These are phyloP conservation scores for Nothoprocta perdicaria DNA, from an alignment of 2,113 vertebrate genomes.

Conservation along the genomic window DNA sequence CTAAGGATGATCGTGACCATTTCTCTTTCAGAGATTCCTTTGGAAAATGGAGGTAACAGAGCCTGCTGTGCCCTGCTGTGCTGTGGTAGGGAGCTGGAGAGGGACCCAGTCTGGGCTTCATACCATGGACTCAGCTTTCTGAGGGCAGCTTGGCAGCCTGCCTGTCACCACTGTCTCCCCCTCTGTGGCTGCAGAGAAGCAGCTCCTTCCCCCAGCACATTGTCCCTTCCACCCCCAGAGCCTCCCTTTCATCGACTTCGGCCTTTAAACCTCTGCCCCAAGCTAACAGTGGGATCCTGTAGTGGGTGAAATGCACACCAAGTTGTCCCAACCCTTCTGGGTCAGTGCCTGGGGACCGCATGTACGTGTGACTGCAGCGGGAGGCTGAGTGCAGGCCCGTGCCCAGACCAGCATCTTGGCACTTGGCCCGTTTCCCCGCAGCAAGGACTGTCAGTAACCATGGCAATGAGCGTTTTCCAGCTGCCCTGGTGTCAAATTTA, in stretches of 20 bases:
- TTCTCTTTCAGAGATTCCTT: neutral
- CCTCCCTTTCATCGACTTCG: neutral
- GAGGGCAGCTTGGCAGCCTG: constrained; percentile 15
- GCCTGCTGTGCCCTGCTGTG: rapidly evolving
- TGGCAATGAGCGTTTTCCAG: neutral
- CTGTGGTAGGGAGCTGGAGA: neutral
- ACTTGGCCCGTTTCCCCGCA: rapidly evolving
- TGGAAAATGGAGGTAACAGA: neutral
- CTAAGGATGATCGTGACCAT: neutral
- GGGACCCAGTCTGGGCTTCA: neutral
- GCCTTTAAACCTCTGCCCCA: neutral
- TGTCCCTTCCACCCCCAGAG: neutral
- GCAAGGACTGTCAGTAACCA: neutral
- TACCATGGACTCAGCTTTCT: neutral
- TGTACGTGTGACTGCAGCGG: neutral
- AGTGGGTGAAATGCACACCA: neutral
- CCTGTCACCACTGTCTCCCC: neutral
- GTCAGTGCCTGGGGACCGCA: neutral
- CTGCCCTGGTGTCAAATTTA: neutral
- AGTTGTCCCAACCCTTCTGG: neutral
- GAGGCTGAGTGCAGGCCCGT: neutral
- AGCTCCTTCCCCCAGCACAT: neutral
- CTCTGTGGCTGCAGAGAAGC: neutral
- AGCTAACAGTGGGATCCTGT: neutral
- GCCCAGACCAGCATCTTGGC: neutral